Evolutionary conservation across 2,888 invertebrate genomes (phyloP).

Genomic region (Glyphotaelius pellucidus): DNA sequence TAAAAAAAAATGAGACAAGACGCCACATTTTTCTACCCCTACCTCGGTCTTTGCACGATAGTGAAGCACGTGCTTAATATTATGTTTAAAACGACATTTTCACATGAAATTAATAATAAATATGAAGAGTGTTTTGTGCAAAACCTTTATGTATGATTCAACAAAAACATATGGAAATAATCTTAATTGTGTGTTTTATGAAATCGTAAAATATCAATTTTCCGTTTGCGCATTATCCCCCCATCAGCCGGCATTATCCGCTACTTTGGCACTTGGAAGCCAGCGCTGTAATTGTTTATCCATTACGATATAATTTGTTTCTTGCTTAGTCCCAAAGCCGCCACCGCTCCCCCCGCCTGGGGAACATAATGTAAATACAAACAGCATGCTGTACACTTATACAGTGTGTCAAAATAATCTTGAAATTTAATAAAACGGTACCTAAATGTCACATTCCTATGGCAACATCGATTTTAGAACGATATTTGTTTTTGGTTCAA

Average conservation of each 20-base stretch:
- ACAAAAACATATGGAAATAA: neutral
- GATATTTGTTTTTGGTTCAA: too few species aligned
- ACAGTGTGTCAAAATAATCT: too few species aligned
- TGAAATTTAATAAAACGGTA: too few species aligned
- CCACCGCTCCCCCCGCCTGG: conserved; percentile 7
- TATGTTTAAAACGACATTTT: neutral
- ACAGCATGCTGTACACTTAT: conserved; percentile 40
- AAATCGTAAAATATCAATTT: neutral
- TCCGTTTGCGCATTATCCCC: neutral
- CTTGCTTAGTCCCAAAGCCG: neutral
- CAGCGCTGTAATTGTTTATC: conserved; percentile 10
- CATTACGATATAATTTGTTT: conserved; percentile 26
- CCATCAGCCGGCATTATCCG: conserved; percentile 19
- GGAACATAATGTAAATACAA: conserved; percentile 59
- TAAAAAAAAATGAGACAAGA: neutral
- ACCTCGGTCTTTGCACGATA: neutral
- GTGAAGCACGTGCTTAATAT: neutral
- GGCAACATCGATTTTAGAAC: too few species aligned
- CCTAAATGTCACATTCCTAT: too few species aligned
- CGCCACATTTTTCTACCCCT: neutral
- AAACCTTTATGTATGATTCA: neutral
- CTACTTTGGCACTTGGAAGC: conserved; percentile 14
- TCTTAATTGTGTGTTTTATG: neutral
- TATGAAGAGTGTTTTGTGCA: too few species aligned
- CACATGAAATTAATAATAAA: too few species aligned